Evolutionary conservation across 64 coral and sea anemone genomes (phyloP), one percentile per base, ranked within the genome.

Genomic region (Montipora efflorescens): DNA sequence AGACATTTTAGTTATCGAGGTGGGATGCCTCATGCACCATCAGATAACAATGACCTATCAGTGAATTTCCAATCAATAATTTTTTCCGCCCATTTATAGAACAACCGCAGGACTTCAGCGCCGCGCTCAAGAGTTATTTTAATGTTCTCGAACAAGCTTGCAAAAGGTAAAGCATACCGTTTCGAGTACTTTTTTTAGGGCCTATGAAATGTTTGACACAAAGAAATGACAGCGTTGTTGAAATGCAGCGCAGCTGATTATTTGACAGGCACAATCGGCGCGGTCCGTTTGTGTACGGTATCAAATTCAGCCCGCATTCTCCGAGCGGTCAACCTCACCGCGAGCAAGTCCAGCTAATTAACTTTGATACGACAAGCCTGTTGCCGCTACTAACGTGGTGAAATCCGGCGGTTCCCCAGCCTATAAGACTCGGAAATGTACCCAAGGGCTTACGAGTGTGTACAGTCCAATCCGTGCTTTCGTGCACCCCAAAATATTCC

Each of bases 281-380:
- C 92, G 92, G 92, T 80, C 22, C 75, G 55, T 93, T 82, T 93
- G 83, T 88, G 75, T 25, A 53, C 14, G 36, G 92, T 88, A 93
- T 93, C 92, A 59, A 80, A 87, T 93, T 88, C 92, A 58, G 64
- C 47, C 76, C 84, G 76, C 44, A 93, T 93, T 88, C 78, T 62
- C 84, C 47, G 64, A 84, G 5, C 81, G 59, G 81, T 66, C 36
- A 47, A 67, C 67, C 81, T 84, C 82, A 86, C 64, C 82, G 82
- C 67, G 82, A 86, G 82, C 48, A 86, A 86, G 47, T 71, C 82
- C 66, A 11, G 62, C 47, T 72, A 86, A 86, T 86, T 86, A 72
- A 16, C 36, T 70, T 49, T 86, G 82, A 86, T 86, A 72, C 44
- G 19, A 86, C 28, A 86, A 86, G 66, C 82, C 82, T 86, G 82